A percentile compares a stretch with the other conserved stretches of the same genome.
Evolutionary conservation across 92 coral and sea anemone species (phyloP).

Genomic region (Actinostola sp.): DNA sequence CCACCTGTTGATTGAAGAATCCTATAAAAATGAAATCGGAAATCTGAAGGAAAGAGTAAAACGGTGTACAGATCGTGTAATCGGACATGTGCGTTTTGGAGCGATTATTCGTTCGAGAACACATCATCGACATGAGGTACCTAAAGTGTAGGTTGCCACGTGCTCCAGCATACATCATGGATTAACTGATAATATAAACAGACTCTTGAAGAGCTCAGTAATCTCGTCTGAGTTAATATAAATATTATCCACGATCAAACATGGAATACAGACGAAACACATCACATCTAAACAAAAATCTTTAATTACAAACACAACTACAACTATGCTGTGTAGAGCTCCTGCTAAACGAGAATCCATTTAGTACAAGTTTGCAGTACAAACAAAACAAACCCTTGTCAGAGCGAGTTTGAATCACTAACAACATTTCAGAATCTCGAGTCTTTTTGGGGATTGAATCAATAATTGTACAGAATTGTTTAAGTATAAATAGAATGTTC

Average conservation of each 20-base stretch:
- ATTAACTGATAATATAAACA: slow-evolving; percentile 32
- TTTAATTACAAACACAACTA: too few species aligned
- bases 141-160: slow-evolving; percentile 6
- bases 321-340: too few species aligned
- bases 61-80: neutral
- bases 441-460: neutral
- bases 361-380: neutral
- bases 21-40: neutral
- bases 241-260: slow-evolving; percentile 9
- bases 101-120: slow-evolving; percentile 7
- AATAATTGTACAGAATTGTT: neutral
- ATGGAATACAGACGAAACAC: neutral
- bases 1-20: slow-evolving; percentile 50
- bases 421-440: neutral
- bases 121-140: slow-evolving; percentile 16
- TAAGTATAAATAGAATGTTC: neutral
- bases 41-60: neutral
- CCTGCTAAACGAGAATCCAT: too few species aligned
- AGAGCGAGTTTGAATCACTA: neutral
- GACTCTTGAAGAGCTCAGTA: slow-evolving; percentile 1
- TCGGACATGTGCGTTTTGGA: neutral
- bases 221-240: slow-evolving; percentile 14
- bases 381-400: neutral
- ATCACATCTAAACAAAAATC: too few species aligned
- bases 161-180: slow-evolving; percentile 7